Conservation (phyloP, 2,113 vertebrate species). For the Hucho hucho region DNA sequence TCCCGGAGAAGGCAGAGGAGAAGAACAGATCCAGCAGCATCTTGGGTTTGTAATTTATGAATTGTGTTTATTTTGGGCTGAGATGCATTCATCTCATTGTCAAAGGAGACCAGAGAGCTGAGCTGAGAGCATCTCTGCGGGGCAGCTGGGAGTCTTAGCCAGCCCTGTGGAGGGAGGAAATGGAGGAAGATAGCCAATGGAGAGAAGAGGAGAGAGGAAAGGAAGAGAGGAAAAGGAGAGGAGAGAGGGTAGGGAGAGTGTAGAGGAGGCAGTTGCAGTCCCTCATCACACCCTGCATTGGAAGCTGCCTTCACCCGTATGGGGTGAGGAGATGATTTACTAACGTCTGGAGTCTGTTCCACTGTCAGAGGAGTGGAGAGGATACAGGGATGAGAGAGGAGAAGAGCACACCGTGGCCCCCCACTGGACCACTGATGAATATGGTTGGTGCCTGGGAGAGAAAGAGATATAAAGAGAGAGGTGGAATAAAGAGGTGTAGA, state of each 20-base stretch:
- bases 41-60: not conserved
- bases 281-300: not conserved
- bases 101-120: not conserved
- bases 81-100: not conserved
- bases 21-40: too few species aligned
- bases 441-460: not conserved
- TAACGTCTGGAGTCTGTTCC: not conserved
- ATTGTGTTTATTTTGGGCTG: conserved; percentile 13
- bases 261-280: not conserved
- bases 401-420: not conserved
- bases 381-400: too few species aligned
- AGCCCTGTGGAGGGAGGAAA: not conserved
- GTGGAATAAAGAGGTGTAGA: too few species aligned
- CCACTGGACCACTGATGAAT: not conserved
- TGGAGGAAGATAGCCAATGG: not conserved
- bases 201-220: too few species aligned
- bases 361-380: not conserved
- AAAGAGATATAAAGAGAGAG: too few species aligned
- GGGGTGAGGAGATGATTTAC: not conserved
- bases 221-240: too few species aligned
- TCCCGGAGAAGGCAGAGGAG: too few species aligned
- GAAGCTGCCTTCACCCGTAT: not conserved
- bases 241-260: too few species aligned
- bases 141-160: not conserved
- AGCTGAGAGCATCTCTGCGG: not conserved